Evolutionary conservation across 2,113 vertebrate genomes (phyloP).

Genomic region (Crypturellus undulatus): DNA sequence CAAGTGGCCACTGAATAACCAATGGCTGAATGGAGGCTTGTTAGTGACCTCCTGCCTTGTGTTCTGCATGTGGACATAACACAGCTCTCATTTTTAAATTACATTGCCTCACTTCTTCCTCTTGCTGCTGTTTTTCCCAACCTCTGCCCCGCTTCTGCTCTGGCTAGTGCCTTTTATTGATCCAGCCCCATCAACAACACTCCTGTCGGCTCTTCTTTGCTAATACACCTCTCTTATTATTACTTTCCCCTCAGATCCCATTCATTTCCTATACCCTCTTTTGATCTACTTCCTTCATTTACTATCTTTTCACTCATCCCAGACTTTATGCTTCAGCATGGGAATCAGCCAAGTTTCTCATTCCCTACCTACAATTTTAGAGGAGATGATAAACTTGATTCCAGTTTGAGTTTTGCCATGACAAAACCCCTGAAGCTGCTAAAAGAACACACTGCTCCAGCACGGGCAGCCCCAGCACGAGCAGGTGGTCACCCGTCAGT

Average conservation of each 20-base stretch:
- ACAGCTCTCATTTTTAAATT: neutral
- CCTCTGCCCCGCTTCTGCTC: neutral
- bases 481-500: neutral
- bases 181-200: fast-evolving
- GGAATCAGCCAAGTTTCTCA: neutral
- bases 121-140: neutral
- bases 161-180: neutral
- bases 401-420: neutral
- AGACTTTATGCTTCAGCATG: neutral
- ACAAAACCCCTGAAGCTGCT: neutral
- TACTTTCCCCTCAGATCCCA: neutral
- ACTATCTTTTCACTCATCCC: neutral
- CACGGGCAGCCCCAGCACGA: neutral
- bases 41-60: neutral
- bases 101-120: neutral
- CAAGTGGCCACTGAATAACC: neutral
- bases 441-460: neutral
- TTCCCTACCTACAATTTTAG: neutral
- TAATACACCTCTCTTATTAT: neutral
- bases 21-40: fast-evolving
- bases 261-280: neutral
- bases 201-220: neutral
- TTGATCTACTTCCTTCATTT: neutral
- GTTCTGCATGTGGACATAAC: neutral
- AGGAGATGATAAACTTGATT: neutral